Evolutionary conservation across 2,888 invertebrate species (phyloP), one percentile per base, ranked within the genome.

Genomic region (Torymus aiolomorphi): DNA sequence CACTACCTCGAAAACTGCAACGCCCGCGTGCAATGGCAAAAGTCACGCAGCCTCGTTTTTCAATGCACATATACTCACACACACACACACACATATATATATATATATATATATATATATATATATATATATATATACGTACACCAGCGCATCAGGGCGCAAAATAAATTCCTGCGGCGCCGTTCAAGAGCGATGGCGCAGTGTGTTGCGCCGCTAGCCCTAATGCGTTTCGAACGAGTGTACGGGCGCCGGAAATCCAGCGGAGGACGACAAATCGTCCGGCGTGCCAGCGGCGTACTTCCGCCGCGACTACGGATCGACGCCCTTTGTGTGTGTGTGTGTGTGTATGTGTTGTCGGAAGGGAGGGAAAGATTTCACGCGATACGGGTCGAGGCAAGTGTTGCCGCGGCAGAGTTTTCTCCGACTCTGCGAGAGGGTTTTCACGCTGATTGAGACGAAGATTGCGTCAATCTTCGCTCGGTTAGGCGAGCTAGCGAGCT

Each of bases 191-290:
- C 24, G 31, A 51, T 51, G 18, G 54, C 16, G 12, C 8, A 42
- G 42, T 42, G 42, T 42, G 8, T 5, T 42, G 42, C 42, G 8
- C 5, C 18, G 0, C 71, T 56, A 69, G 49, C 72, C 82, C 79
- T 85, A 85, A 84, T 85, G 84, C 73, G 82, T 85, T 84, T 85
- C 77, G 81, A 85, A 84, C 82, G 84, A 84, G 84, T 84, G 71
- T 75, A 57, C 61, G 24, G 57, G 8, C 42, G 54, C 70, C 74
- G 81, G 66, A 78, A 78, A 80, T 80, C 71, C 51, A 67, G 62
- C 69, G 59, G 42, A 42, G 2, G 70, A 59, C 80, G 76, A 76
- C 75, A 72, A 82, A 82, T 82, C 62, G 75, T 56, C 51, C 65
- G 8, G 18, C 42, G 31, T 42, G 42, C 42, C 8, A 42, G 42